Evolutionary conservation across 2,797 vertebrate genomes (phyloP).

Genomic region (Gymnoscopelus microlampas): DNA sequence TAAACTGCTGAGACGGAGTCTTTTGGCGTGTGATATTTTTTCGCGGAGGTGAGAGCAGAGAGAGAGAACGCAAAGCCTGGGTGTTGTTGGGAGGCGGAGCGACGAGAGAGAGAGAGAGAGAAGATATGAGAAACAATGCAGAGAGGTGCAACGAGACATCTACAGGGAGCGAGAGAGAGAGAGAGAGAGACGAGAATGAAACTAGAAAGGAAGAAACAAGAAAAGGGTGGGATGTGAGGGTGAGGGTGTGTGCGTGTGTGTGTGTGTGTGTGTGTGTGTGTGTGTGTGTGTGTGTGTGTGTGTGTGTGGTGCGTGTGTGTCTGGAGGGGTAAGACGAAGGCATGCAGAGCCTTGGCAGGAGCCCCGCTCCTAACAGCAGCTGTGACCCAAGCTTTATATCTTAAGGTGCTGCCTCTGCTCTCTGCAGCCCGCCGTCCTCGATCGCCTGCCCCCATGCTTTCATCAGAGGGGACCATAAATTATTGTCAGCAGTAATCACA

Average conservation of each 20-base stretch:
- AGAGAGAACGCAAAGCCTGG: background rate
- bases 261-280: background rate
- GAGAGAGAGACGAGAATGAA: constrained; percentile 31
- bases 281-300: background rate
- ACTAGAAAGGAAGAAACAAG: constrained; percentile 47
- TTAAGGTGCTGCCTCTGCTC: constrained; percentile 78
- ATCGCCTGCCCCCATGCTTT: constrained; percentile 75
- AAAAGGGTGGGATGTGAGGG: constrained; percentile 43
- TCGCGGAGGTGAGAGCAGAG: constrained; percentile 1
- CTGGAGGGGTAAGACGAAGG: constrained; percentile 65
- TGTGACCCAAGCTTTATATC: constrained; percentile 79
- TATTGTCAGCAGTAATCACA: constrained; percentile 81
- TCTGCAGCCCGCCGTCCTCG: constrained; percentile 50
- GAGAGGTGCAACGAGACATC: constrained; percentile 20
- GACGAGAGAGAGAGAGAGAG: constrained; percentile 2
- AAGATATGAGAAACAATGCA: constrained; percentile 19
- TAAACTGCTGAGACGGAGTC: constrained; percentile 17
- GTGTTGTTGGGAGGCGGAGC: constrained; percentile 7
- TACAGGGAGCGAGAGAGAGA: constrained; percentile 27
- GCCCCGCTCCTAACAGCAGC: constrained; percentile 73
- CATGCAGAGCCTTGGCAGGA: constrained; percentile 74
- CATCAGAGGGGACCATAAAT: constrained; percentile 81
- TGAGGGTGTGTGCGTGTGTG: constrained; percentile 24
- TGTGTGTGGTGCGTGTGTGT: constrained; percentile 36
- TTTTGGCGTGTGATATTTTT: constrained; percentile 14